phyloP scores from a whole-genome alignment of 2,888 invertebrate genomes.

The Erebia ligea region DNA sequence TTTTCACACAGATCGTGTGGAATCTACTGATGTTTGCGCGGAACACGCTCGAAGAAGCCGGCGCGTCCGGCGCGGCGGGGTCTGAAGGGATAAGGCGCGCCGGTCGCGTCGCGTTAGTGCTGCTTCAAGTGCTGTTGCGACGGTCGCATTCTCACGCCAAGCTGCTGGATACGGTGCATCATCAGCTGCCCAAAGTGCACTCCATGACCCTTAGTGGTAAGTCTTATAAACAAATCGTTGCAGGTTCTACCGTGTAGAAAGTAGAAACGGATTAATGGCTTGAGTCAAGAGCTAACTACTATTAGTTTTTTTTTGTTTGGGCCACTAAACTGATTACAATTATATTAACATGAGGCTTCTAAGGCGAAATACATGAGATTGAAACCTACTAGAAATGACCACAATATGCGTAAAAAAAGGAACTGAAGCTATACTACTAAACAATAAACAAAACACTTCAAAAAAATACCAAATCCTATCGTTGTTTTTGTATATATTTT shows the following conservation, averaged over 20 bases:
- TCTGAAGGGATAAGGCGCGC: slow-evolving; percentile 48
- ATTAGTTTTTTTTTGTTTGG: too few relatives aligned
- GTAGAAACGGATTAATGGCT: too few relatives aligned
- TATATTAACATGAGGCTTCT: too few relatives aligned
- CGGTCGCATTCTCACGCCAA: slow-evolving; percentile 58
- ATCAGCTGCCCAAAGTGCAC: slow-evolving; percentile 62
- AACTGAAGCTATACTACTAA: too few relatives aligned
- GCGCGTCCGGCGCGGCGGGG: slow-evolving; percentile 50
- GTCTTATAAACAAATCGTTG: background rate
- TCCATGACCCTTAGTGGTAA: slow-evolving; percentile 65
- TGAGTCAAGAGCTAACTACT: too few relatives aligned
- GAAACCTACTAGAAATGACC: too few relatives aligned
- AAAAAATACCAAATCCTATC: too few relatives aligned
- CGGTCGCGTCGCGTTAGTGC: slow-evolving; percentile 51
- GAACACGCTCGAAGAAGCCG: slow-evolving; percentile 84
- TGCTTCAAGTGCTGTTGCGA: slow-evolving; percentile 55
- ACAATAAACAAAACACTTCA: too few relatives aligned
- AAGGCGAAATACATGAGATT: too few relatives aligned
- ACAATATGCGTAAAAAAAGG: too few relatives aligned
- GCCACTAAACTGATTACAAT: too few relatives aligned
- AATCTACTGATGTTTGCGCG: slow-evolving; percentile 88
- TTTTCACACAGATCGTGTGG: slow-evolving; percentile 83
- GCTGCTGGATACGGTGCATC: slow-evolving; percentile 58
- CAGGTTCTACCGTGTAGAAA: background rate
- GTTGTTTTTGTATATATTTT: too few relatives aligned